Conservation (phyloP, 2,888 invertebrate species). For the Drosophila nr. medialis region DNA sequence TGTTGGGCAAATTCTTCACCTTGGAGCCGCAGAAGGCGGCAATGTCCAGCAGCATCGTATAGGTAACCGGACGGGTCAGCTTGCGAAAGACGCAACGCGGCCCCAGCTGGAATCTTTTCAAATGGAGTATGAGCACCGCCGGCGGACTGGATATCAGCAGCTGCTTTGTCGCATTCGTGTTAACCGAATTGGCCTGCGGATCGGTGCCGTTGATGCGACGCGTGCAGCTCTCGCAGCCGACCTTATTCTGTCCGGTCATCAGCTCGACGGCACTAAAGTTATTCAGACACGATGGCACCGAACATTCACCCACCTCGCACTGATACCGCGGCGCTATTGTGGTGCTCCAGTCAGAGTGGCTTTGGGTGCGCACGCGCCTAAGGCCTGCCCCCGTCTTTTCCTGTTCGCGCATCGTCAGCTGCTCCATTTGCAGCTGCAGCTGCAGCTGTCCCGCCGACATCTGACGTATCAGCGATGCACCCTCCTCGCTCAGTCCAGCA, state of each 20-base stretch:
- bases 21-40: constrained; percentile 94
- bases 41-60: constrained; percentile 93
- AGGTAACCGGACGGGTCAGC: constrained; percentile 93
- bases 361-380: constrained; percentile 83
- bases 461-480: constrained; percentile 81
- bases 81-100: constrained; percentile 91
- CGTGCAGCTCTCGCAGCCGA: constrained; percentile 96
- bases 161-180: constrained; percentile 93
- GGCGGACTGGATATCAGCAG: constrained; percentile 96
- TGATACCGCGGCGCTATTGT: constrained; percentile 89
- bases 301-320: constrained; percentile 91
- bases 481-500: constrained; percentile 82
- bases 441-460: constrained; percentile 49
- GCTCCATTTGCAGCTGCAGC: constrained; percentile 30
- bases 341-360: constrained; percentile 85
- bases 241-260: constrained; percentile 96
- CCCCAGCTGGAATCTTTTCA: constrained; percentile 97
- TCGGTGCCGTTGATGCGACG: constrained; percentile 88
- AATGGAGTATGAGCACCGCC: constrained; percentile 95
- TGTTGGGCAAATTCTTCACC: constrained; percentile 87
- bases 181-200: constrained; percentile 89
- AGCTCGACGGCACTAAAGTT: constrained; percentile 96
- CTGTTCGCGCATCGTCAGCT: constrained; percentile 18
- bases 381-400: constrained; percentile 41
- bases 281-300: constrained; percentile 94